Base-by-base conservation (phyloP, 2,888 invertebrate genomes). In the Mamestra brassicae region DNA sequence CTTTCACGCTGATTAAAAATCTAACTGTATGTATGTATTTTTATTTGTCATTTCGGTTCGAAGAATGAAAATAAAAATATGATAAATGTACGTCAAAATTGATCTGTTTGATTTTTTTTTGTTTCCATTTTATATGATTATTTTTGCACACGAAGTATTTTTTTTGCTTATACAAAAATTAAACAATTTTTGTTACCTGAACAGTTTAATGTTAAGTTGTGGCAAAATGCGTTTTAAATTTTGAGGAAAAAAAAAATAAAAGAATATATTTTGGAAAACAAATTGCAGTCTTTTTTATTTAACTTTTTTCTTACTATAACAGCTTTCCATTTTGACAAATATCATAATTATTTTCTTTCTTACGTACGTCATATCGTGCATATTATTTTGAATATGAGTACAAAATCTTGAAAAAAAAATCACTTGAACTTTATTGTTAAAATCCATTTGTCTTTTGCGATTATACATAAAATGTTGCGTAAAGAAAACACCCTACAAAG, bases 351-450 rank as follows among this genome's bases (percentile, higher is more conserved):
- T 54, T n/a, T 42, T 60, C 5, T 11, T n/a, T 61, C n/a, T 26
- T 57, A 15, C 15, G 7, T 70, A 65, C 61, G 15, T 17, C 15
- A 15, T 36, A n/a, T 7, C n/a, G 54, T 74, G 71, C 65, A 76
- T 74, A 75, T 58, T 76, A 73, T 75, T 84, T 80, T 75, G 38
- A 80, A 74, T 67, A 74, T 13, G 45, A 86, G 85, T 85, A 85
- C 85, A 86, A 85, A 85, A 79, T 55, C 54, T 36, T 13, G 17
- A 69, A 69, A 58, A 73, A 47, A 75, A 71, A 71, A 61, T 38
- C 62, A 63, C 42, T 61, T 62, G 6, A 63, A 67, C 68, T 63
- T 26, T 61, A 71, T 67, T 60, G 52, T 64, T 68, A 75, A 66
- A 72, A 78, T 38, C 0, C 15, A 47, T 8, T 65, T 60, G 45